Evolutionary conservation across 2,113 vertebrate genomes (phyloP).

Genomic region (Tapirus terrestris): DNA sequence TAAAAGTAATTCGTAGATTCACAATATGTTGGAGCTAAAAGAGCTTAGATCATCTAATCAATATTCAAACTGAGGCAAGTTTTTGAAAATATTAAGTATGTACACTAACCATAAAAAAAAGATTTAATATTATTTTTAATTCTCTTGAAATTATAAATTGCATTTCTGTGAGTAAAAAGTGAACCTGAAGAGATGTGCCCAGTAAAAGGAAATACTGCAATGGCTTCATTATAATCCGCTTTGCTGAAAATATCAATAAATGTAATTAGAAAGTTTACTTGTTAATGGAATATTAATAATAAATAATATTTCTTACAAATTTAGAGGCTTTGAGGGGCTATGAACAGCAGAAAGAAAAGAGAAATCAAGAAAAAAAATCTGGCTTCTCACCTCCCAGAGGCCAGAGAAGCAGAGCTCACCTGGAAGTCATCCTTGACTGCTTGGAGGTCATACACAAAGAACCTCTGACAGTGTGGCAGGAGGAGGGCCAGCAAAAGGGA

Average conservation of each 20-base stretch:
- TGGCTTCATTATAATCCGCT: not conserved
- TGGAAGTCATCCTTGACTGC: slow-evolving; percentile 88
- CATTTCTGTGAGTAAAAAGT: slow-evolving; percentile 11
- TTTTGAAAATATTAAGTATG: slow-evolving; percentile 3
- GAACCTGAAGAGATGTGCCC: not conserved
- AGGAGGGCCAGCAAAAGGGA: slow-evolving; percentile 87
- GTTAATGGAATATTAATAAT: not conserved
- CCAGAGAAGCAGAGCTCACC: slow-evolving; percentile 81
- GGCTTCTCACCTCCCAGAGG: not conserved
- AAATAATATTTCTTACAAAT: not conserved
- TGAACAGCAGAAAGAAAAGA: not conserved
- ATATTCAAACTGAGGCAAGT: not conserved
- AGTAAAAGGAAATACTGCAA: not conserved
- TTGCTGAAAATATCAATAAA: slow-evolving; percentile 32
- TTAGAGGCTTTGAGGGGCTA: not conserved
- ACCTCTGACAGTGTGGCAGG: slow-evolving; percentile 89
- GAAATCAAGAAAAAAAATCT: not conserved
- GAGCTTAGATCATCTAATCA: not conserved
- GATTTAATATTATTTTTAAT: not conserved
- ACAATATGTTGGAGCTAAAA: not conserved
- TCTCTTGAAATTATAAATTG: not conserved
- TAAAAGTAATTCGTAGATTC: not conserved
- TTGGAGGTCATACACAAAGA: slow-evolving; percentile 88
- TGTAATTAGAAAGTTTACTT: not conserved
- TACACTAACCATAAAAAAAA: not conserved